Conservation (phyloP, 2,113 vertebrate genomes). For the Penelope pileata region DNA sequence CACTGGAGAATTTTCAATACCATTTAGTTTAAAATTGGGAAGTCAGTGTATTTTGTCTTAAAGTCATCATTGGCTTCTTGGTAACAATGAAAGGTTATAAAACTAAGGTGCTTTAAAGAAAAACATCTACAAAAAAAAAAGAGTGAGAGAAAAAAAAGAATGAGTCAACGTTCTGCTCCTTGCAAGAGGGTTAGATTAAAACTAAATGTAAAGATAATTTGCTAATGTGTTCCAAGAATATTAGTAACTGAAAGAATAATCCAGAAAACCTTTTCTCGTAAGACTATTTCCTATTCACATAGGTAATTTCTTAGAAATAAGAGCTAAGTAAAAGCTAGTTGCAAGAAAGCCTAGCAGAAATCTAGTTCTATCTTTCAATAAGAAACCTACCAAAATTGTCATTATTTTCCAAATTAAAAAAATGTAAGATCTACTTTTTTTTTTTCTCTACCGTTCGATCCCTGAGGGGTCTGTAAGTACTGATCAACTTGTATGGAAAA, state of each 20-base stretch:
- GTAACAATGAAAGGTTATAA: not conserved
- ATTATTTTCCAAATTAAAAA: not conserved
- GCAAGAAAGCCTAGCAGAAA: not conserved
- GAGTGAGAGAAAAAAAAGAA: not conserved
- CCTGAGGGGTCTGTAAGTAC: too few species aligned
- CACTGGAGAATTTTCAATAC: not conserved
- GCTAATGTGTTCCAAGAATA: not conserved
- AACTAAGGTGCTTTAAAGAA: not conserved
- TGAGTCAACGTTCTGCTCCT: fast-evolving
- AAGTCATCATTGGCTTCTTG: not conserved
- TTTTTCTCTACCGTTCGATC: too few species aligned
- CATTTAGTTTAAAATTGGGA: not conserved
- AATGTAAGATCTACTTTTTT: not conserved
- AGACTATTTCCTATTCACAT: not conserved
- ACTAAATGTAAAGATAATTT: not conserved
- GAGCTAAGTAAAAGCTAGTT: not conserved
- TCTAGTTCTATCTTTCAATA: not conserved
- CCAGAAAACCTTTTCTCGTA: not conserved
- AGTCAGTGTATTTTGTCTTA: not conserved
- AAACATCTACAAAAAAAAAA: fast-evolving
- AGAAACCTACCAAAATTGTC: not conserved
- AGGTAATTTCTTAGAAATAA: not conserved
- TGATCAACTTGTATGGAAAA: too few species aligned
- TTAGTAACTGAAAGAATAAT: not conserved
- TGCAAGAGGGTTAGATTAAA: not conserved